Evolutionary conservation across 2,888 invertebrate species (phyloP).

Genomic region (Phlogophora meticulosa): DNA sequence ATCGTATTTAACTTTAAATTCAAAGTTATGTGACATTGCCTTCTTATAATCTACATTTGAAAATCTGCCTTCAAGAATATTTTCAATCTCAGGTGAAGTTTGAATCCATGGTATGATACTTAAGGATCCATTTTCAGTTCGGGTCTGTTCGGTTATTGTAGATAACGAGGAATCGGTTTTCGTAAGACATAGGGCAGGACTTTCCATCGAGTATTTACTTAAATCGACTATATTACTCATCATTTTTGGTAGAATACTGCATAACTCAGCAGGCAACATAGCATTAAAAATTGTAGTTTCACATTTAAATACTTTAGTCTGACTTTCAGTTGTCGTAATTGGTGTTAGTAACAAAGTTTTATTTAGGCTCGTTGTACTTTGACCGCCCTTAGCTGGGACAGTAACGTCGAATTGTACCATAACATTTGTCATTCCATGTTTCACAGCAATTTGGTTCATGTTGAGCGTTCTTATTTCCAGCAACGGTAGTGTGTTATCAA

Average conservation of each 20-base stretch:
- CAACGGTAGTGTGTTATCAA: conserved; percentile 72
- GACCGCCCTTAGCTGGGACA: conserved; percentile 65
- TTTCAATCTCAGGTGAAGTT: conserved; percentile 50
- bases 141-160: conserved; percentile 69
- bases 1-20: conserved; percentile 25
- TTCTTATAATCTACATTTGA: conserved; percentile 28
- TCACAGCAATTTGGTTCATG: conserved; percentile 78
- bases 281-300: conserved; percentile 81
- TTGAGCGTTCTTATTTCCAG: conserved; percentile 78
- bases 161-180: conserved; percentile 68
- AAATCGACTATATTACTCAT: conserved; percentile 72
- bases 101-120: conserved; percentile 29
- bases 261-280: conserved; percentile 84
- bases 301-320: conserved; percentile 80
- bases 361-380: conserved; percentile 54
- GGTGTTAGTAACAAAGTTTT: conserved; percentile 72
- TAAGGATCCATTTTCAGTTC: conserved; percentile 45
- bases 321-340: conserved; percentile 68
- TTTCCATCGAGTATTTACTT: conserved; percentile 38
- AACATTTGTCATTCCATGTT: conserved; percentile 80
- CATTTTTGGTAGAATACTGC: conserved; percentile 82
- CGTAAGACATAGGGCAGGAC: conserved; percentile 46
- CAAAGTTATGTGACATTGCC: background rate
- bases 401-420: conserved; percentile 82
- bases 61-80: conserved; percentile 63